Evolutionary conservation across 2,113 vertebrate species (phyloP).

Genomic region (Xyliphius kryptos): DNA sequence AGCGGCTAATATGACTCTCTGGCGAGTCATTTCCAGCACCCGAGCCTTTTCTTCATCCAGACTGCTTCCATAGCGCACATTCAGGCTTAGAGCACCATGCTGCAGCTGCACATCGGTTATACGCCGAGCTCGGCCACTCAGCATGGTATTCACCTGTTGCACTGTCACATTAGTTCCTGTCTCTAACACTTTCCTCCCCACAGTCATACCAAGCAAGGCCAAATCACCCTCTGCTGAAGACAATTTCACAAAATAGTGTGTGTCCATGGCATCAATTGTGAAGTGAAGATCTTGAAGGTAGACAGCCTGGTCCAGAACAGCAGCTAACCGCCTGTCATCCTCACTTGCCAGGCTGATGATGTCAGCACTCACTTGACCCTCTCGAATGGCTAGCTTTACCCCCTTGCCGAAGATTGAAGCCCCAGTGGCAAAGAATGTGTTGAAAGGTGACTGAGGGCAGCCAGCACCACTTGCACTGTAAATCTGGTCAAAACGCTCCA

Average conservation of each 20-base stretch:
- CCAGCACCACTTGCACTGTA: constrained; percentile 81
- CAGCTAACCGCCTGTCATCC: constrained; percentile 84
- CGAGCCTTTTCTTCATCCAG: constrained; percentile 87
- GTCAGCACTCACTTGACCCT: constrained; percentile 81
- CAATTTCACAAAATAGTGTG: constrained; percentile 90
- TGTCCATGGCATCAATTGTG: constrained; percentile 81
- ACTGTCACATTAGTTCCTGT: constrained; percentile 93
- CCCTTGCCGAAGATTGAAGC: constrained; percentile 91
- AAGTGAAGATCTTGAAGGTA: constrained; percentile 91
- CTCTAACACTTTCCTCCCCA: constrained; percentile 86
- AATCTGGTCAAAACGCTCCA: constrained; percentile 87
- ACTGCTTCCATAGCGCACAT: constrained; percentile 87
- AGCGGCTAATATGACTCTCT: constrained; percentile 78
- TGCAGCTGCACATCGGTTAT: constrained; percentile 93
- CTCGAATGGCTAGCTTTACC: constrained; percentile 88
- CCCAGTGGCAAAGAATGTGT: constrained; percentile 75
- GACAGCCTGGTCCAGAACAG: constrained; percentile 81
- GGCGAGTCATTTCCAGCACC: constrained; percentile 83
- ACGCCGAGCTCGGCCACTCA: constrained; percentile 88
- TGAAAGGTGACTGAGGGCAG: constrained; percentile 71
- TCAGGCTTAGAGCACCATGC: constrained; percentile 74
- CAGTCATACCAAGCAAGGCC: constrained; percentile 85
- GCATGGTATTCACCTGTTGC: constrained; percentile 88
- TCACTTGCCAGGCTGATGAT: constrained; percentile 92
- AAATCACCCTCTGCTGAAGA: constrained; percentile 83